Conservation (phyloP, 2,888 invertebrate genomes). For the Lydus trimaculatus region DNA sequence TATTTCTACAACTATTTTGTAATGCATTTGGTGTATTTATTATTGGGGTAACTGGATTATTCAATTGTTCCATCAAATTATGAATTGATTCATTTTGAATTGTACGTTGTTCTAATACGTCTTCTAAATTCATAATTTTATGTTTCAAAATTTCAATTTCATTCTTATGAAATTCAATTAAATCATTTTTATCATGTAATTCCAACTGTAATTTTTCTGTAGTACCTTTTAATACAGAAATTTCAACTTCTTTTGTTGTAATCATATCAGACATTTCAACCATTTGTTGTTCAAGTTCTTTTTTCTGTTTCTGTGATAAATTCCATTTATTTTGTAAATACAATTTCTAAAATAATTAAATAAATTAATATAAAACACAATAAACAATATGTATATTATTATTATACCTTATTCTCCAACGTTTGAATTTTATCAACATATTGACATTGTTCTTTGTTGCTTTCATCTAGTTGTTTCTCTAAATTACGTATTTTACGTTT, state of each 20-base stretch:
- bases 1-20: background rate
- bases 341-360: conserved; percentile 37
- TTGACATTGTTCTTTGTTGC: conserved; percentile 40
- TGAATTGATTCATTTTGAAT: background rate
- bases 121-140: conserved; percentile 15
- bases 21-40: background rate
- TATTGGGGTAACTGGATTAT: conserved; percentile 14
- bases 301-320: conserved; percentile 34
- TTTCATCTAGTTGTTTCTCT: conserved; percentile 37
- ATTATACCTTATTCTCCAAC: conserved; percentile 31
- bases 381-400: background rate
- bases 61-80: conserved; percentile 18
- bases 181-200: conserved; percentile 39
- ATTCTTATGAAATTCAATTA: conserved; percentile 40
- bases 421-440: conserved; percentile 22
- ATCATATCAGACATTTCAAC: conserved; percentile 39
- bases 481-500: conserved; percentile 42
- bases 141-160: conserved; percentile 37
- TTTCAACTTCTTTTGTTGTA: conserved; percentile 42
- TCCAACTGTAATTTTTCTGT: conserved; percentile 39
- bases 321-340: conserved; percentile 40
- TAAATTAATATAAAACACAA: background rate
- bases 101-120: background rate
- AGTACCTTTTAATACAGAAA: conserved; percentile 35
- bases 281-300: conserved; percentile 36